Conservation (phyloP, 2,888 invertebrate species). For the Nomada lathburiana region DNA sequence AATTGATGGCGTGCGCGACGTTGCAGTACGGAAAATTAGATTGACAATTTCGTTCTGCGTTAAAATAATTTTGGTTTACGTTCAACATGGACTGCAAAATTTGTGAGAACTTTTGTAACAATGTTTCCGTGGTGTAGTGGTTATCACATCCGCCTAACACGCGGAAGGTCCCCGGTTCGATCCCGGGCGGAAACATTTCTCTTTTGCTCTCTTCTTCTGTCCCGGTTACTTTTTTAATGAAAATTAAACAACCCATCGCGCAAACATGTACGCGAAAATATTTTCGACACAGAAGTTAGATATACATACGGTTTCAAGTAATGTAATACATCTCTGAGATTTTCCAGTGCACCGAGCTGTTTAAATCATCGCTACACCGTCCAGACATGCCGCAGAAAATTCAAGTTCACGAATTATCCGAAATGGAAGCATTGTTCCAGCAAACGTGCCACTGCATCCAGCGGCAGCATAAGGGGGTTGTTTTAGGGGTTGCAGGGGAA, state of each 20-base stretch:
- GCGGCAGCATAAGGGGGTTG: conserved; percentile 21
- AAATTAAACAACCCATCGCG: too few relatives aligned
- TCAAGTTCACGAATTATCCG: background rate
- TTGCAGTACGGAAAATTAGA: too few relatives aligned
- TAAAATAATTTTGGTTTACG: background rate
- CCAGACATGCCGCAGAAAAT: background rate
- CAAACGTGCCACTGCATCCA: conserved; percentile 13
- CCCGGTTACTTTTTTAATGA: too few relatives aligned
- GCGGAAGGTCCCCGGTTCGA: conserved; percentile 96
- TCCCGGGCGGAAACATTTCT: conserved; percentile 91
- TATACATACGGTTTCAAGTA: too few relatives aligned
- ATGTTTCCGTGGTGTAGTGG: conserved; percentile 94
- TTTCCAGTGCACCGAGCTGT: too few relatives aligned
- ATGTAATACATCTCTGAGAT: too few relatives aligned
- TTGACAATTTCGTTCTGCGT: too few relatives aligned
- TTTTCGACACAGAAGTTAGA: too few relatives aligned
- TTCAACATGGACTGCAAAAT: background rate
- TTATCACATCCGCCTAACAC: conserved; percentile 96
- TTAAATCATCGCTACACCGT: too few relatives aligned
- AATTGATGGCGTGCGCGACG: too few relatives aligned
- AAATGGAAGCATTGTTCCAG: conserved; percentile 1
- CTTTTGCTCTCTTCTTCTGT: too few relatives aligned
- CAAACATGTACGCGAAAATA: too few relatives aligned
- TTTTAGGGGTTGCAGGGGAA: conserved; percentile 44
- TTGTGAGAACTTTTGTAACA: background rate